phyloP scores from a whole-genome alignment of 1,140 invertebrate species.

The Cyrtorhinus lividipennis region DNA sequence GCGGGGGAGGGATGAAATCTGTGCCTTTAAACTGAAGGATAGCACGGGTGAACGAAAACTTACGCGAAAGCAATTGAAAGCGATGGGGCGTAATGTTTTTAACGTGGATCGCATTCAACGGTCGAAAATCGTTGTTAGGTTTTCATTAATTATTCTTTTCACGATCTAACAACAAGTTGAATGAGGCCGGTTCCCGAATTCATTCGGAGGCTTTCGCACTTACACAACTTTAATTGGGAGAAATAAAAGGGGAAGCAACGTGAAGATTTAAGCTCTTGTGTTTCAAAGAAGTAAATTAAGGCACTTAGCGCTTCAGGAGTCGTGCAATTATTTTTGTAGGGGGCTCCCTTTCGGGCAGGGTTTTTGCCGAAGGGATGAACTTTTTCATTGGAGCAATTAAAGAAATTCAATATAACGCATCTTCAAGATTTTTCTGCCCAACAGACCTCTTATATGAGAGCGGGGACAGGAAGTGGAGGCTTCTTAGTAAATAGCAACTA shows the following conservation, averaged over 20 bases:
- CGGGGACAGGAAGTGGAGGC: too few species aligned
- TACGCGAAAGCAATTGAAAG: not conserved
- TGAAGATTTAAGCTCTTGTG: not conserved
- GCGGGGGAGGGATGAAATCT: too few species aligned
- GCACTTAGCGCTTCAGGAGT: not conserved
- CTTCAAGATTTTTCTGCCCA: too few species aligned
- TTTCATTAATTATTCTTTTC: not conserved
- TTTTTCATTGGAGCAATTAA: not conserved
- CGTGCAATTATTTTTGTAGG: not conserved
- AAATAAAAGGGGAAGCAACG: not conserved
- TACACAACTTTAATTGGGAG: conserved; percentile 3
- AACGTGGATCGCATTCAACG: conserved; percentile 1
- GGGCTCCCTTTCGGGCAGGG: not conserved
- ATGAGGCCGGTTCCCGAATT: not conserved
- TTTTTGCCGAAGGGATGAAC: not conserved
- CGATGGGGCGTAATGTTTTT: not conserved
- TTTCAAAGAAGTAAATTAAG: conserved; percentile 7
- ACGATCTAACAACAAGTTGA: not conserved
- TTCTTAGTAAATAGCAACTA: too few species aligned
- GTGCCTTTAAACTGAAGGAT: too few species aligned
- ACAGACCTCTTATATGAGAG: too few species aligned
- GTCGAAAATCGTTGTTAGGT: not conserved
- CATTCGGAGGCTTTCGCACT: not conserved
- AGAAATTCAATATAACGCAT: too few species aligned
- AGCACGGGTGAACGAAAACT: conserved; percentile 1